Base-by-base conservation (phyloP, 2,888 invertebrate species). In the Polyploca ridens region DNA sequence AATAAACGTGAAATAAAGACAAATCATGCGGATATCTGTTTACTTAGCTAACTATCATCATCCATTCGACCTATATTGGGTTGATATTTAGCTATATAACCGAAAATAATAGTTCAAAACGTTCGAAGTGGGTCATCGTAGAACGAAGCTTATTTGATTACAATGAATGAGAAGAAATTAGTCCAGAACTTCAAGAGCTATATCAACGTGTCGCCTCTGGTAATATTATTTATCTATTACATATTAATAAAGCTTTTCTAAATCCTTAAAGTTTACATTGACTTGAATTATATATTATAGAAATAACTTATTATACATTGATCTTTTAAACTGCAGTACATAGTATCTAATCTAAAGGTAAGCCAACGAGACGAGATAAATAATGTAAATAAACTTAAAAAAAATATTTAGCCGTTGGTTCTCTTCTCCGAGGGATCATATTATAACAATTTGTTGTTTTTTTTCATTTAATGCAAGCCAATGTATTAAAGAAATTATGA, bases 111-210 rank as follows among this genome's bases (percentile, higher is more conserved):
- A 64, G 68, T 69, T 77, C 71, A 68, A 74, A 76, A 78, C 76
- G 72, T 71, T 67, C 72, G 79, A 90, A 90, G 84, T 90, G 87
- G 88, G 88, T 88, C 89, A 89, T 74, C 82, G 70, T 69, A 83
- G 81, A 78, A 82, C 77, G 78, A 77, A 81, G 78, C 73, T 70
- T 78, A 83, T 76, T 82, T 82, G 79, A 82, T 80, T 84, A 94
- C 87, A 89, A 95, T 95, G 94, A 94, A 94, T 85, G 95, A 95
- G 77, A 94, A 93, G 87, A 94, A 93, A 84, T 78, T 94, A 71
- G 90, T 90, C 67, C 91, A 93, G 76, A 95, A 94, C 85, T 95
- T 95, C 85, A 95, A 91, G 85, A 95, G 95, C 82, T 95, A 95
- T 87, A 91, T 95, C 79, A 91, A 91, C 78, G 90, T 90, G 74